Percentiles rank a stretch among this genome's conserved stretches.
Evolutionary conservation across 92 coral and sea anemone genomes (phyloP).

Genomic region (Chrysogorgia sp.): DNA sequence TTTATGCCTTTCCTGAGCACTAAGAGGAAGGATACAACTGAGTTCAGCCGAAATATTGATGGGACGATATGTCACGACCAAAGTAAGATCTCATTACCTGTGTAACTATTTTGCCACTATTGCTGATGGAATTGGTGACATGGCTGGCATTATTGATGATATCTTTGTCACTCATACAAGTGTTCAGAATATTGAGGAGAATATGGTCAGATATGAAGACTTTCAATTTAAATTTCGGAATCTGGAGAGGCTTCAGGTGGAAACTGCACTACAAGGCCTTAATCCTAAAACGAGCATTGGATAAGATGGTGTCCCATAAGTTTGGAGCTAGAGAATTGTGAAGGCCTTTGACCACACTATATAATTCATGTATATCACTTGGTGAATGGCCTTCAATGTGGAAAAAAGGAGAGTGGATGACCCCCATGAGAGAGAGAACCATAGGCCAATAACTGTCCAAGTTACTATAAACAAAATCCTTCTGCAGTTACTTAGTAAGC

Average conservation of each 20-base stretch:
- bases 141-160: slow-evolving; percentile 12
- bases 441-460: too few relatives aligned
- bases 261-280: too few relatives aligned
- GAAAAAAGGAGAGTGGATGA: too few relatives aligned
- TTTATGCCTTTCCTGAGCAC: slow-evolving; percentile 44
- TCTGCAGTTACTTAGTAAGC: not conserved
- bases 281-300: too few relatives aligned
- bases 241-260: too few relatives aligned
- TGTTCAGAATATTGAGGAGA: slow-evolving; percentile 1
- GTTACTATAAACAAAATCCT: not conserved
- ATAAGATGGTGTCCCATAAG: too few relatives aligned
- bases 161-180: slow-evolving; percentile 30
- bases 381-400: too few relatives aligned
- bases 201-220: too few relatives aligned
- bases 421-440: not conserved
- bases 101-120: slow-evolving; percentile 49
- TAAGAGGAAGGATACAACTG: not conserved
- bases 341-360: too few relatives aligned
- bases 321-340: too few relatives aligned
- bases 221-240: not conserved
- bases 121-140: slow-evolving; percentile 34
- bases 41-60: slow-evolving; percentile 41
- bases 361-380: too few relatives aligned
- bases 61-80: slow-evolving; percentile 47
- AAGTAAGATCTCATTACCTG: slow-evolving; percentile 37